Evolutionary conservation across 2,888 invertebrate species (phyloP).

Genomic region (Blastobasis lacticolella): DNA sequence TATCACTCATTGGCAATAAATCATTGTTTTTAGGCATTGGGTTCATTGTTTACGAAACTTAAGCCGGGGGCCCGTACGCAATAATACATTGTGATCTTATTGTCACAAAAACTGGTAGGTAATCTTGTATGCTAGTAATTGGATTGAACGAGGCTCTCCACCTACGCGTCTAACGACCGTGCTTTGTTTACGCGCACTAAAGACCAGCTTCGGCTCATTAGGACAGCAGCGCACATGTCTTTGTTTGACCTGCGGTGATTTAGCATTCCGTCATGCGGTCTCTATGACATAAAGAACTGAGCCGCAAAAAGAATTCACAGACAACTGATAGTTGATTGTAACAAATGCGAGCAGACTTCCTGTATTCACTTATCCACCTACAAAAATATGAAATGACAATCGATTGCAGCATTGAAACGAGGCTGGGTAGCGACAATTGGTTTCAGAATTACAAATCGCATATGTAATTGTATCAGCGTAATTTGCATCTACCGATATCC

Average conservation of each 20-base stretch:
- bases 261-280: background rate
- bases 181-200: constrained; percentile 52
- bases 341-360: too few species aligned
- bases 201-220: constrained; percentile 13
- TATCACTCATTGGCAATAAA: too few species aligned
- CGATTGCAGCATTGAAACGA: too few species aligned
- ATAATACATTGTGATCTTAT: constrained; percentile 38
- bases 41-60: constrained; percentile 18
- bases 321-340: too few species aligned
- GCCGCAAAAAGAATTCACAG: too few species aligned
- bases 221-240: constrained; percentile 18
- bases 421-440: too few species aligned
- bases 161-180: constrained; percentile 51
- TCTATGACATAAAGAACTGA: too few species aligned
- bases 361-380: too few species aligned
- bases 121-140: constrained; percentile 57
- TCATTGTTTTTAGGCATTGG: too few species aligned
- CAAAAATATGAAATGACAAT: too few species aligned
- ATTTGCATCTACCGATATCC: constrained; percentile 45
- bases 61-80: constrained; percentile 47
- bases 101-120: constrained; percentile 52
- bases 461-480: constrained; percentile 34
- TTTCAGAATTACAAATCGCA: too few species aligned
- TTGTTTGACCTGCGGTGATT: constrained; percentile 13
- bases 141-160: constrained; percentile 56